Evolutionary conservation across 1,140 invertebrate genomes (phyloP), one percentile per base, ranked within the genome.

Genomic region (Philaenus spumarius): DNA sequence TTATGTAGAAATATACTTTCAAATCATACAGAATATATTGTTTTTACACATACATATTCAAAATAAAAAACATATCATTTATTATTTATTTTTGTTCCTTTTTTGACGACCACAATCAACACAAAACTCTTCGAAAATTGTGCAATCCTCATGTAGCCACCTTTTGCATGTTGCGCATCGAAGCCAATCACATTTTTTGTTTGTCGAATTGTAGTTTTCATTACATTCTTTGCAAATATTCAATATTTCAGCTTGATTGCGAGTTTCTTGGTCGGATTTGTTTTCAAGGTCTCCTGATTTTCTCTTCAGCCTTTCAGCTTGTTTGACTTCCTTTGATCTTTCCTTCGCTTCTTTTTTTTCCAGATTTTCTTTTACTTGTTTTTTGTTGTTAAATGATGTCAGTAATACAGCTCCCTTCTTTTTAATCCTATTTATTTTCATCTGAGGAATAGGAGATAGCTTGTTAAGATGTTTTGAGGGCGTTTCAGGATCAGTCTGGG

Each of bases 121-220:
- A n/a, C n/a, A n/a, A n/a, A n/a, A n/a, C n/a, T n/a, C 58, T 2
- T 60, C 58, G 46, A 60, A 60, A 12, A 34, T 43, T 6, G 58
- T 55, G 42, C 52, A 60, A n/a, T n/a, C n/a, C n/a, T n/a, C n/a
- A n/a, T n/a, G n/a, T n/a, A n/a, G n/a, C n/a, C n/a, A n/a, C n/a
- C n/a, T n/a, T n/a, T n/a, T n/a, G n/a, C n/a, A n/a, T n/a, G n/a
- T n/a, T n/a, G n/a, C n/a, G n/a, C n/a, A 17, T 54, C 45, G 30
- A 20, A 60, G 12, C 59, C 53, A 57, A 24, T 60, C 59, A 26
- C 42, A 54, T 12, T 15, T 42, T 55, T 56, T 35, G 26, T n/a
- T 46, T 11, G 23, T 51, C 30, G 35, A 19, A 37, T 60, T 12
- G 47, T 57, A 60, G 15, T 55, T 26, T 34, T 60, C 58, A 30